Conservation (phyloP, 2,888 invertebrate species). For the Caenorhabditis parvicauda region DNA sequence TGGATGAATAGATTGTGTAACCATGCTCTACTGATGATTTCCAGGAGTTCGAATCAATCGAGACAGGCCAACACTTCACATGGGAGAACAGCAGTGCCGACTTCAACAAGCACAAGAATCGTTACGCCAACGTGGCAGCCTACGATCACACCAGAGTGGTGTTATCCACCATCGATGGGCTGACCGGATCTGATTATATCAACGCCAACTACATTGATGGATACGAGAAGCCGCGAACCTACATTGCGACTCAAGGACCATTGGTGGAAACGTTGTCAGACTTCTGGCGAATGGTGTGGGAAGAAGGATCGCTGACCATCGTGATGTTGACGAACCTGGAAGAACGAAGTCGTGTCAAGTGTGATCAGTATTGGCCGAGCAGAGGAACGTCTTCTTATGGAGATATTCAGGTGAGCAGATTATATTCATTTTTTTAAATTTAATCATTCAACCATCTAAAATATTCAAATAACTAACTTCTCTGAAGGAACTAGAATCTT, state of each 20-base stretch:
- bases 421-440: conserved; percentile 64
- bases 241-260: conserved; percentile 97
- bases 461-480: not conserved
- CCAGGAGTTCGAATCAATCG: conserved; percentile 77
- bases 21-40: conserved; percentile 9
- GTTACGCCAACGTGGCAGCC: conserved; percentile 94
- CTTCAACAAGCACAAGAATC: conserved; percentile 95
- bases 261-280: conserved; percentile 94
- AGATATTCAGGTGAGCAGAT: conserved; percentile 84
- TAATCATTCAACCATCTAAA: not conserved
- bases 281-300: conserved; percentile 99
- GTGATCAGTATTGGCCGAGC: conserved; percentile 83
- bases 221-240: conserved; percentile 94
- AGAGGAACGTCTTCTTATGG: conserved; percentile 93
- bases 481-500: not conserved
- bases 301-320: conserved; percentile 85
- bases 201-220: conserved; percentile 99
- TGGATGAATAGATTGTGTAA: not conserved
- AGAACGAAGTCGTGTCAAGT: conserved; percentile 85
- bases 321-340: conserved; percentile 99
- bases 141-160: conserved; percentile 97
- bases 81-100: conserved; percentile 99
- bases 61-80: conserved; percentile 97
- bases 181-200: conserved; percentile 92
- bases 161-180: conserved; percentile 82